A percentile compares a stretch with the other conserved stretches of the same genome.
phyloP scores from a whole-genome alignment of 1,140 invertebrate species.

The Drosophila orosa region DNA sequence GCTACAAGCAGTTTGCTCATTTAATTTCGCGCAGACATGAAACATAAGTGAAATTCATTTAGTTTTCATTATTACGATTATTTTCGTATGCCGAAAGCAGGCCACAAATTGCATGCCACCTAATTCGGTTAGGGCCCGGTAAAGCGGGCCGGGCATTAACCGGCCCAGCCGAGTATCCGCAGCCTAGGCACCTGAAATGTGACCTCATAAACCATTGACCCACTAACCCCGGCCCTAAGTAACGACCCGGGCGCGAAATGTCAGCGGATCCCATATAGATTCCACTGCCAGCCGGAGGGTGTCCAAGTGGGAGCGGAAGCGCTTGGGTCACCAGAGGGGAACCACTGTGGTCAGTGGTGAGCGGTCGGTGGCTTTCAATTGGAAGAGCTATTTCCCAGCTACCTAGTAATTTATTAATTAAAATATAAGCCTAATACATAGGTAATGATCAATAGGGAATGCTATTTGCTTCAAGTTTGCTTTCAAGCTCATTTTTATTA shows the following conservation, averaged over 20 bases:
- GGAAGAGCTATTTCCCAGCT: neutral
- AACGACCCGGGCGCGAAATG: slow-evolving; percentile 72
- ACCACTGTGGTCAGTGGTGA: slow-evolving; percentile 51
- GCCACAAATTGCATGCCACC: slow-evolving; percentile 69
- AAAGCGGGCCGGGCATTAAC: slow-evolving; percentile 51
- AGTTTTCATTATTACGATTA: slow-evolving; percentile 74
- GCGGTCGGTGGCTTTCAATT: slow-evolving; percentile 1
- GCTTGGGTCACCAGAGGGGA: slow-evolving; percentile 33
- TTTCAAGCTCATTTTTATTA: neutral
- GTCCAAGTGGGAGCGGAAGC: slow-evolving; percentile 58
- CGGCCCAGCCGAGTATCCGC: slow-evolving; percentile 38
- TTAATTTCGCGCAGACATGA: slow-evolving; percentile 76
- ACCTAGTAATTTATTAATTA: neutral
- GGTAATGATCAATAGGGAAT: neutral
- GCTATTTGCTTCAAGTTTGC: neutral
- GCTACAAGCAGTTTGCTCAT: slow-evolving; percentile 73
- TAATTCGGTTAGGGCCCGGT: slow-evolving; percentile 59
- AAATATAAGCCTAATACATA: neutral
- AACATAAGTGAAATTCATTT: slow-evolving; percentile 81
- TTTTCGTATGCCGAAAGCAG: slow-evolving; percentile 54
- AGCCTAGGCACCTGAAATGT: slow-evolving; percentile 38
- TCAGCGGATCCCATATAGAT: slow-evolving; percentile 75
- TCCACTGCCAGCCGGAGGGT: slow-evolving; percentile 50
- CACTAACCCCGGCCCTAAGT: slow-evolving; percentile 76
- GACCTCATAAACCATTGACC: slow-evolving; percentile 80